Evolutionary conservation across 1,140 invertebrate species (phyloP), one percentile per base, ranked within the genome.

Genomic region (Drosophila ficusphila): DNA sequence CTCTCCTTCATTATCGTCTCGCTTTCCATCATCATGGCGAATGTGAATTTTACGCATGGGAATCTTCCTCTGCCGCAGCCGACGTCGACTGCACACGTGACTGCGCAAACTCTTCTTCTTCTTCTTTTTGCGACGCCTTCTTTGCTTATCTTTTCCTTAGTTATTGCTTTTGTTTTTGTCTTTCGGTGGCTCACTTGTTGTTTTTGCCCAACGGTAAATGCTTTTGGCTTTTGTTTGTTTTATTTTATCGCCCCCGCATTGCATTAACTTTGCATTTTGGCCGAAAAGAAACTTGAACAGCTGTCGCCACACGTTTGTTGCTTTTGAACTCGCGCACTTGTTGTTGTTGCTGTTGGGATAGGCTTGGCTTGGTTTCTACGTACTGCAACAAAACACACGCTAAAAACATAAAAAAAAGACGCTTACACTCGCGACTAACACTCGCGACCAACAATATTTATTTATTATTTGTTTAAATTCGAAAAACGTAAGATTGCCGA

Each of bases 21-120:
- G 29, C 54, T 21, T 53, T 52, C 34, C 47, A 53, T 67, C 46
- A 52, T 69, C 60, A 41, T 65, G 38, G 36, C 33, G 41, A 78
- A 82, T 67, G 58, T 75, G 68, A 86, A 86, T 77, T 74, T 64
- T 77, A 52, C 83, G 73, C 82, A 70, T 88, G 82, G 82, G 82
- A 86, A 88, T 86, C 77, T 82, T 64, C 36, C 53, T 46, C 42
- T 25, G 68, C 56, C 73, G 54, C 81, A 21, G 42, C 47, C 29
- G 73, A 85, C 73, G 58, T 23, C 58, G 34, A 61, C 36, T n/a
- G 56, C 29, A 34, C 62, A 67, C 62, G 62, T 67, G 62, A 67
- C 39, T 67, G 62, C 62, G 60, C 60, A 57, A 44, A 14, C 54
- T 33, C 46, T 52, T 53, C 54, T 58, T 21, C 25, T 61, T 41